Conservation (phyloP, 2,113 vertebrate genomes). For the Gobius niger region DNA sequence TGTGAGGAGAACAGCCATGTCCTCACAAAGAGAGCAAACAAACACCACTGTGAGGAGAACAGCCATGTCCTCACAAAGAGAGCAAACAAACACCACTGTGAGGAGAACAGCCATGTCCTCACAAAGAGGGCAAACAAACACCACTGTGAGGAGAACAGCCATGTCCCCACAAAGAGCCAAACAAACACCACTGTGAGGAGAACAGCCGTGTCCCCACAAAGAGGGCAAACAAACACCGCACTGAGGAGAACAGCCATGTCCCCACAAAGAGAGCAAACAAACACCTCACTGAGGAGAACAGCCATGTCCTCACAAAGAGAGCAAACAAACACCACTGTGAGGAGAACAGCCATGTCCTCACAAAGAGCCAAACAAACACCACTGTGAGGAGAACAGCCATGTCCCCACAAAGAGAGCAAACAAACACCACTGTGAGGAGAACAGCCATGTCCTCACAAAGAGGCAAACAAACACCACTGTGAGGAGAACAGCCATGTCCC, state of each 20-base stretch:
- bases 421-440: slow-evolving; percentile 10
- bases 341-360: background rate
- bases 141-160: slow-evolving; percentile 16
- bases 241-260: slow-evolving; percentile 10
- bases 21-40: slow-evolving; percentile 27
- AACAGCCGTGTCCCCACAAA: background rate
- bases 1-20: slow-evolving; percentile 8
- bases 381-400: slow-evolving; percentile 8
- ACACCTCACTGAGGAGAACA: slow-evolving; percentile 15
- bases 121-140: slow-evolving; percentile 40
- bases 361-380: background rate
- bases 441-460: background rate
- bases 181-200: slow-evolving; percentile 8
- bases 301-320: background rate
- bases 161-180: background rate
- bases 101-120: slow-evolving; percentile 3
- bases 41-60: slow-evolving; percentile 31
- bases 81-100: background rate
- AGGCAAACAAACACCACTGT: slow-evolving; percentile 43
- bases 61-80: background rate
- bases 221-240: slow-evolving; percentile 4
- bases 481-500: slow-evolving; percentile 6
- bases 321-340: slow-evolving; percentile 45
- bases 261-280: background rate
- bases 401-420: background rate